phyloP scores from a whole-genome alignment of 2,797 vertebrate species.

The Limosa lapponica region DNA sequence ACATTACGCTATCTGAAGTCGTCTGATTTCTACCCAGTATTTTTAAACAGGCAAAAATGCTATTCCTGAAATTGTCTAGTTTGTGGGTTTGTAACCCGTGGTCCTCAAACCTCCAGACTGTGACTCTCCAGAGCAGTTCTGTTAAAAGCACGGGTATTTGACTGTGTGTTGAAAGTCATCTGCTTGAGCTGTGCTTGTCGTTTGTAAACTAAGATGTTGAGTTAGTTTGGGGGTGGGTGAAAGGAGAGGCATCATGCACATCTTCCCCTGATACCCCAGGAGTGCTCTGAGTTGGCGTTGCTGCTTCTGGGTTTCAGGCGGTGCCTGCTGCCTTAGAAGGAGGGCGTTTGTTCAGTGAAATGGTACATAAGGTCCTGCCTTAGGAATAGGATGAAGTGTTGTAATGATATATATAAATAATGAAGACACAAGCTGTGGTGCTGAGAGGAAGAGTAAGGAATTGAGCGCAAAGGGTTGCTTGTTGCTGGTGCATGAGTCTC shows the following conservation, averaged over 20 bases:
- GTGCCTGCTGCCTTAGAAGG: background rate
- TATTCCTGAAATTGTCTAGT: background rate
- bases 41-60: conserved; percentile 2
- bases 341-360: background rate
- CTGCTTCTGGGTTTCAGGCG: background rate
- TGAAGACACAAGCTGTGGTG: background rate
- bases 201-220: background rate
- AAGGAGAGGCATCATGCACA: background rate
- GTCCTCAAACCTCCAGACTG: background rate
- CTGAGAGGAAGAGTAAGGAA: background rate
- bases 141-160: background rate
- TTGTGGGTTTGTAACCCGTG: background rate
- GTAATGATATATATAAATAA: background rate
- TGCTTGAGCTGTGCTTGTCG: background rate
- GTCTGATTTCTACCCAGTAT: background rate
- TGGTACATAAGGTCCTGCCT: background rate
- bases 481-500: background rate
- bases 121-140: background rate
- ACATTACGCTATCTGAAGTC: background rate
- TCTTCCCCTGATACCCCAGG: background rate
- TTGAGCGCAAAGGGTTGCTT: background rate
- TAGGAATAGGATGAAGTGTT: background rate
- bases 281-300: background rate
- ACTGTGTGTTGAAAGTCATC: background rate
- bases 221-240: background rate